These are phyloP conservation scores for Anguilla obscura DNA, from an alignment of 2,797 vertebrate genomes.

Conservation along the genomic window DNA sequence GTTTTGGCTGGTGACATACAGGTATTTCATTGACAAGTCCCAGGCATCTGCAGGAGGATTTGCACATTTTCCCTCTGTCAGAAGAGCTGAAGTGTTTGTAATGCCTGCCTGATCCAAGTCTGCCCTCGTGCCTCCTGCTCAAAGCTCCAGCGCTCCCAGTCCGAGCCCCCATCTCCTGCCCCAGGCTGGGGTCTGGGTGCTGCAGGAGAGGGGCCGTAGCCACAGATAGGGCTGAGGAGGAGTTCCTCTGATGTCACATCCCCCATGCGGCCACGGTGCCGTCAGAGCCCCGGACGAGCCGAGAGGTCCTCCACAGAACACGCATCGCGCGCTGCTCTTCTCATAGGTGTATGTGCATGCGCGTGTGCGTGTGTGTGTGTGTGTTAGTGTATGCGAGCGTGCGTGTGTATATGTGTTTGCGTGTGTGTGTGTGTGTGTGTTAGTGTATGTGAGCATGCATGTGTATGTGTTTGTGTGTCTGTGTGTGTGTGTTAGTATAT, in stretches of 20 bases:
- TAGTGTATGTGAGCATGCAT: neutral
- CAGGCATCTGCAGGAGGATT: neutral
- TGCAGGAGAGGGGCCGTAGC: neutral
- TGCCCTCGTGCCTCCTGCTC: neutral
- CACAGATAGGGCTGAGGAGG: neutral
- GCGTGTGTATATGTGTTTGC: neutral
- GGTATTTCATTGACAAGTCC: neutral
- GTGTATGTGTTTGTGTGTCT: neutral
- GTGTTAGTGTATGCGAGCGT: neutral
- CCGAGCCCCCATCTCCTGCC: neutral
- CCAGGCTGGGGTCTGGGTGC: neutral
- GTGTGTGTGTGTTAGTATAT: neutral
- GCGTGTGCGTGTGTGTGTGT: no score
- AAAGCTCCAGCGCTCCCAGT: neutral
- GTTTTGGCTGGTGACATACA: neutral
- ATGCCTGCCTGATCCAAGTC: neutral
- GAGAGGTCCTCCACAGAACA: neutral
- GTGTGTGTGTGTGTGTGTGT: neutral
- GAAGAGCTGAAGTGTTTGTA: neutral
- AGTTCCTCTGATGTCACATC: slow-evolving; percentile 37
- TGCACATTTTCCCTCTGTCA: neutral
- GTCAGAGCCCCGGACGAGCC: neutral
- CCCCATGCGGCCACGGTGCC: neutral
- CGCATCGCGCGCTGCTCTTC: neutral
- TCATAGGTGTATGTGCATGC: neutral